These are phyloP conservation scores for Aeoliscus strigatus DNA, from an alignment of 2,797 vertebrate species.

Conservation along the genomic window DNA sequence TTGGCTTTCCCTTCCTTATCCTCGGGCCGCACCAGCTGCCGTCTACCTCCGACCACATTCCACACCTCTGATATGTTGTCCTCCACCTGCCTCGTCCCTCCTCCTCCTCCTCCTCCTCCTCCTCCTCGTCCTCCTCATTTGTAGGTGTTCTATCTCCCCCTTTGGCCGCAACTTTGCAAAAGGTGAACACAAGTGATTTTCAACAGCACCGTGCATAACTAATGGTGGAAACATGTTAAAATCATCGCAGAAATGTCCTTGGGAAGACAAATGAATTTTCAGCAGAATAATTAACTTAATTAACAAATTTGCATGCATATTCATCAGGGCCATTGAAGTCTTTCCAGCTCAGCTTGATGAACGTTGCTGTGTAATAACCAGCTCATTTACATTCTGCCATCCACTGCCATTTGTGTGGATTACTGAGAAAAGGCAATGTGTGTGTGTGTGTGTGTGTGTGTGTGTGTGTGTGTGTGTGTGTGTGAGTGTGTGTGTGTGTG, in stretches of 20 bases:
- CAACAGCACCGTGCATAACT: conserved; percentile 96
- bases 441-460: conserved; percentile 34
- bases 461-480: conserved; percentile 20
- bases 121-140: conserved; percentile 20
- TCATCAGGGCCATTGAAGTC: conserved; percentile 99
- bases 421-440: conserved; percentile 61
- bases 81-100: conserved; percentile 52
- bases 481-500: conserved; percentile 18
- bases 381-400: conserved; percentile 99
- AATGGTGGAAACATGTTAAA: conserved; percentile 99
- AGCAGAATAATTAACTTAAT: conserved; percentile 99
- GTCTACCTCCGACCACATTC: conserved; percentile 52
- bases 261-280: conserved; percentile 99
- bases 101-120: conserved; percentile 30
- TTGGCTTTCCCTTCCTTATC: conserved; percentile 61
- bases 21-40: conserved; percentile 66
- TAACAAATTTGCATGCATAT: conserved; percentile 99
- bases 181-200: conserved; percentile 94
- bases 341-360: conserved; percentile 99
- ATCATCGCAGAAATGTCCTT: conserved; percentile 99
- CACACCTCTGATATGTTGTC: conserved; percentile 47
- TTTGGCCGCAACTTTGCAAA: conserved; percentile 62
- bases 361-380: conserved; percentile 98
- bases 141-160: conserved; percentile 30
- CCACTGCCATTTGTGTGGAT: conserved; percentile 84